Evolutionary conservation across 37 sponge, comb jelly and placozoan genomes (phyloP), one percentile per base, ranked within the genome.

Genomic region (Ianthella basta): DNA sequence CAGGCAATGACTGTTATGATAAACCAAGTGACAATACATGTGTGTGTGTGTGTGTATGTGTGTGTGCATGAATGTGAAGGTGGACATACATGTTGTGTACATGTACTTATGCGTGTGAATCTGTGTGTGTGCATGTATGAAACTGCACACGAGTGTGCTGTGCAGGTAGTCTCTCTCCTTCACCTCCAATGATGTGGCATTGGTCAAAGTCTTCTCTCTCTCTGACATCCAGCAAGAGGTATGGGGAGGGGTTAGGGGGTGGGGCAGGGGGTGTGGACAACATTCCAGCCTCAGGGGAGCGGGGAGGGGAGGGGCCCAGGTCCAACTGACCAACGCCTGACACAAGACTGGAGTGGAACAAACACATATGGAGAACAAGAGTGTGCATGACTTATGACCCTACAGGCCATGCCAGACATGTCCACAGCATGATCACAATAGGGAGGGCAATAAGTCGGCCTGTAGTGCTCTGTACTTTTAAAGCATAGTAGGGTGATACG

Each of bases 201-300:
- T 78, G 72, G 25, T 95, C 92, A 80, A 90, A 99, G 13, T 89
- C 89, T 20, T 92, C 94, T 44, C 44, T 89, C 36, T 93, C 89
- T 59, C 99, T 82, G 21, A 96, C 95, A 59, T 99, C 99, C 60
- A 99, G 93, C 33, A 99, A 81, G 18, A 99, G 88, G 87, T 93
- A 99, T 4, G 99, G 99, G 59, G 37, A 27, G 13, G 37, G 54
- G 37, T 38, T 32, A 36, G 60, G 53, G 0, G 15, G 79, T 68
- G 32, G 88, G 64, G 64, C 24, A 27, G 64, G 4, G 33, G 78
- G 78, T 12, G 78, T 40, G n/a, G 78, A 44, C 25, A 44, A 21
- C 21, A 40, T 15, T 19, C 20, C 39, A 23, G 78, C 78, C 10
- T 75, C 78, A 50, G 78, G 78, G 21, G 82, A 61, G 13, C 35